Evolutionary conservation across 2,797 vertebrate genomes (phyloP).

Genomic region (Eutrigla gurnardus): DNA sequence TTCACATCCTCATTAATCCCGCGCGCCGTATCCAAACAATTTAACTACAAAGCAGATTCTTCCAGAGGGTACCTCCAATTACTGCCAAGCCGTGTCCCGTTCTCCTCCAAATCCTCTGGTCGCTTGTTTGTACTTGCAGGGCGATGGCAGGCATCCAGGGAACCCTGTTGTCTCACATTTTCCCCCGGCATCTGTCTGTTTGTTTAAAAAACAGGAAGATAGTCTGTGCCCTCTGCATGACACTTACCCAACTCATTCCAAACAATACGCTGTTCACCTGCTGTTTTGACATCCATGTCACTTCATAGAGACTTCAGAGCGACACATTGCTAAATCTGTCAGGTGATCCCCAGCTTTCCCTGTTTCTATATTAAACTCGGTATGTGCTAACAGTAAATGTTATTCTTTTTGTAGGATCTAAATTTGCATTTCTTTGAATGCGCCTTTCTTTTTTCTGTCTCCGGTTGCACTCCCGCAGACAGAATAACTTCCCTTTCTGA

Average conservation of each 20-base stretch:
- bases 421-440: constrained; percentile 46
- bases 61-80: constrained; percentile 40
- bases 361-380: constrained; percentile 32
- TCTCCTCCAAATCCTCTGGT: constrained; percentile 34
- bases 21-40: constrained; percentile 49
- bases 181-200: constrained; percentile 43
- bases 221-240: constrained; percentile 33
- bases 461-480: constrained; percentile 6
- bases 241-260: constrained; percentile 20
- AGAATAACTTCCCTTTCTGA: constrained; percentile 14
- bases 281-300: constrained; percentile 33
- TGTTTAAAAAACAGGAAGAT: constrained; percentile 25
- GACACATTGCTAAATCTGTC: constrained; percentile 18
- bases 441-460: constrained; percentile 13
- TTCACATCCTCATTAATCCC: constrained; percentile 49
- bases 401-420: constrained; percentile 24
- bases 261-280: constrained; percentile 38
- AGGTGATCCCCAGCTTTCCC: constrained; percentile 19
- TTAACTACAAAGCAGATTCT: constrained; percentile 55
- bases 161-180: constrained; percentile 55
- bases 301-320: constrained; percentile 21
- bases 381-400: constrained; percentile 12
- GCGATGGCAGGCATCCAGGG: constrained; percentile 50
- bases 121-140: constrained; percentile 46
- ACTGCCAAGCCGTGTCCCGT: constrained; percentile 29